Conservation (phyloP, 2,113 vertebrate genomes). For the Aptenodytes forsteri region DNA sequence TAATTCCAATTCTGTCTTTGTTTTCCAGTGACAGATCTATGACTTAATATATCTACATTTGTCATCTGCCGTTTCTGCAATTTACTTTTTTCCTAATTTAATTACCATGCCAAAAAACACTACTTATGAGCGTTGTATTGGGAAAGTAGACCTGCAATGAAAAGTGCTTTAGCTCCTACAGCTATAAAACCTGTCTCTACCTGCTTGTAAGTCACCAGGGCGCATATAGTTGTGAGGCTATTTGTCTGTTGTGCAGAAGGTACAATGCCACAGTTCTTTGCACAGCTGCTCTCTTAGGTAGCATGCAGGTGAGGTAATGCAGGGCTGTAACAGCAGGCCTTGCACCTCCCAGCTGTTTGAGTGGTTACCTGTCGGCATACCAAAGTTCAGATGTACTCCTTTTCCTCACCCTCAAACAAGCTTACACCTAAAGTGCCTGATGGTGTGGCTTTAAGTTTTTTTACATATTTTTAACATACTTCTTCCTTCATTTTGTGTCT, state of each 20-base stretch:
- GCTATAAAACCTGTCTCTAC: conserved; percentile 17
- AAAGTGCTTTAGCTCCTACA: background rate
- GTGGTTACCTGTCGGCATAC: background rate
- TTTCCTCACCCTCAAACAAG: background rate
- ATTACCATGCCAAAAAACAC: background rate
- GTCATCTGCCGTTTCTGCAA: background rate
- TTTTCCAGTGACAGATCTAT: background rate
- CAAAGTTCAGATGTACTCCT: background rate
- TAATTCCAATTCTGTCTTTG: background rate
- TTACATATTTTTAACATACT: background rate
- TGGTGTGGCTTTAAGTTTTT: background rate
- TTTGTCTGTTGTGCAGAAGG: background rate
- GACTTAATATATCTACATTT: background rate
- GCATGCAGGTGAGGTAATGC: background rate
- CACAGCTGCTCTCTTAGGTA: background rate
- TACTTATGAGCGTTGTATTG: background rate
- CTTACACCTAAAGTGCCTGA: background rate
- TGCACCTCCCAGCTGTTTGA: background rate
- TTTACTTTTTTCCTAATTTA: background rate
- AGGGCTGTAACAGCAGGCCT: background rate
- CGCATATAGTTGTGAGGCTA: background rate
- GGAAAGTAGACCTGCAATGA: background rate
- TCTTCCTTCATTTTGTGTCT: background rate
- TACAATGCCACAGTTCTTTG: background rate
- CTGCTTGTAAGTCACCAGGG: background rate